Evolutionary conservation across 1,140 invertebrate species (phyloP).

Genomic region (Littorina saxatilis): DNA sequence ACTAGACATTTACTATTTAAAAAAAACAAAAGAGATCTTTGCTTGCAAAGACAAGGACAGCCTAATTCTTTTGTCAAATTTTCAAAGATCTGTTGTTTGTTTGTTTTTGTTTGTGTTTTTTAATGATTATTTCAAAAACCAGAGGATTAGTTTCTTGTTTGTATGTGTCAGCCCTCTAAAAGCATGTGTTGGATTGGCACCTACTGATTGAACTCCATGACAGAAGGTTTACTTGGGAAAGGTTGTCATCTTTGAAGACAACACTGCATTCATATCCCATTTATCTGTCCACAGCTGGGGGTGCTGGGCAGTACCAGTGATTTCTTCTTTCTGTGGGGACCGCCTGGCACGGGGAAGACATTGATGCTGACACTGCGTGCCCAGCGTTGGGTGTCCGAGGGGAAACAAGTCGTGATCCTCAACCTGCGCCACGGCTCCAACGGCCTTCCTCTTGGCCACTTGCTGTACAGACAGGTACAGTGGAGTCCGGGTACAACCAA

Average conservation of each 20-base stretch:
- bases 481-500: too few species aligned
- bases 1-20: too few species aligned
- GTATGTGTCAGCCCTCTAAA: too few species aligned
- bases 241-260: too few species aligned
- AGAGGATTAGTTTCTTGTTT: too few species aligned
- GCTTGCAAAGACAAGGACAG: too few species aligned
- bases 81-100: neutral
- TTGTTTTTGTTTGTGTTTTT: neutral
- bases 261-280: too few species aligned
- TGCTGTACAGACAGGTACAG: constrained; percentile 28
- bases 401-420: constrained; percentile 31
- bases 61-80: neutral
- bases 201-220: too few species aligned
- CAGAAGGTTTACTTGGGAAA: too few species aligned
- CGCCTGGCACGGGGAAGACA: constrained; percentile 45
- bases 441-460: constrained; percentile 27
- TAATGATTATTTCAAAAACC: neutral
- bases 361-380: constrained; percentile 42
- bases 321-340: constrained; percentile 38
- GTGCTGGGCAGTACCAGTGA: neutral
- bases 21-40: too few species aligned
- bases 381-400: constrained; percentile 30
- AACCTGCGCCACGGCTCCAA: constrained; percentile 35
- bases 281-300: too few species aligned
- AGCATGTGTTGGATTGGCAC: too few species aligned